phyloP scores from a whole-genome alignment of 2,888 invertebrate genomes.

The Geophilus truncorum region DNA sequence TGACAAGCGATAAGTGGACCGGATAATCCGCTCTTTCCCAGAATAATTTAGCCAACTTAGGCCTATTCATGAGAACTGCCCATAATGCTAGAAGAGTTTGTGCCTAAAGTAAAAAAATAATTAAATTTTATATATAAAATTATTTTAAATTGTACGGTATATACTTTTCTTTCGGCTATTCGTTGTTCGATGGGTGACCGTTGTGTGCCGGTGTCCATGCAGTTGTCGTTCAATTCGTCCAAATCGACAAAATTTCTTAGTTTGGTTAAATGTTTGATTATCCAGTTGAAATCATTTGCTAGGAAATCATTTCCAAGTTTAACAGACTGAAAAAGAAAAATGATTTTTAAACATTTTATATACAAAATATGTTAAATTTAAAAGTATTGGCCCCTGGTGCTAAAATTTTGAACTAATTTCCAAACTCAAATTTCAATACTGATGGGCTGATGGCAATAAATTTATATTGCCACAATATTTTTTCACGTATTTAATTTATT shows the following conservation, averaged over 20 bases:
- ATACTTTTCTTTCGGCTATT: conserved; percentile 41
- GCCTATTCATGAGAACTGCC: conserved; percentile 41
- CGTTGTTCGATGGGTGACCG: conserved; percentile 39
- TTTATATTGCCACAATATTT: too few species aligned
- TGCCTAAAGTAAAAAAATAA: conserved; percentile 35
- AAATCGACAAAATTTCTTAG: conserved; percentile 45
- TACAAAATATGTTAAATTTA: background rate
- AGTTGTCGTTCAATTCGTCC: conserved; percentile 44
- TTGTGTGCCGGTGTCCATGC: too few species aligned
- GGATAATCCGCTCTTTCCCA: conserved; percentile 43
- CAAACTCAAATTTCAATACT: too few species aligned
- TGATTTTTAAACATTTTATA: too few species aligned
- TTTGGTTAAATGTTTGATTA: conserved; percentile 44
- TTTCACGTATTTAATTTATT: too few species aligned
- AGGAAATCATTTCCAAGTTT: conserved; percentile 41
- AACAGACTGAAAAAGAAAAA: conserved; percentile 35
- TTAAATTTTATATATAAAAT: background rate
- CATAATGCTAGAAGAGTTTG: conserved; percentile 41
- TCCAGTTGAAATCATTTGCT: conserved; percentile 42
- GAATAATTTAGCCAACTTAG: conserved; percentile 40
- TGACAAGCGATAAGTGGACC: conserved; percentile 42
- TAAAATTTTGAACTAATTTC: too few species aligned
- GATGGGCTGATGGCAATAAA: too few species aligned
- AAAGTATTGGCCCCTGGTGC: too few species aligned
- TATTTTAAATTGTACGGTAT: background rate